Evolutionary conservation across 2,888 invertebrate genomes (phyloP), one percentile per base, ranked within the genome.

Genomic region (Thelaira solivaga): DNA sequence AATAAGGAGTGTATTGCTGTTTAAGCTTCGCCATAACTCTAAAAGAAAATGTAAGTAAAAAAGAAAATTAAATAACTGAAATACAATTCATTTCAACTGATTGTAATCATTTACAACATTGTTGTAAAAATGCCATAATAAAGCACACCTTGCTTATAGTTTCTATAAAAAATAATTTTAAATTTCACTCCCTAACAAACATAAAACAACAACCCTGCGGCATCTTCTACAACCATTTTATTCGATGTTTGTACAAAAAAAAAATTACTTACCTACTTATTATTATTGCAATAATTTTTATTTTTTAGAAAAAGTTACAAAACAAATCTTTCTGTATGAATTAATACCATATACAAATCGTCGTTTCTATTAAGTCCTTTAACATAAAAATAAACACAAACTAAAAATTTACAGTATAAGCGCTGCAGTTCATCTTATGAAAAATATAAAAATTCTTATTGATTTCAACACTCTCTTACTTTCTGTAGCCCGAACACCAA

Each of bases 71-170:
- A 26, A 39, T n/a, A 20, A 53, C 29, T 29, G 16, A 55, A 43
- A 24, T 18, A 55, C 29, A 39, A 59, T 59, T 39, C 36, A 22
- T 43, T 29, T 11, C 5, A 36, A n/a, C 18, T 36, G 64, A 76
- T 76, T 51, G 24, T 16, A 39, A 69, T 69, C 57, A 51, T 55
- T 68, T 59, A 64, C 69, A 76, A 76, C 69, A 71, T 76, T 76
- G 76, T 76, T 76, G 69, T 51, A 16, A 57, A 31, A 64, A 65
- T 51, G 47, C 22, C 59, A 41, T 13, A 68, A 26, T 22, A 16
- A 59, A 69, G 69, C 69, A 39, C 49, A 69, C 69, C 59, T 61
- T 61, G 2, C 6, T 5, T 26, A 26, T 5, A n/a, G n/a, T n/a
- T n/a, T n/a, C n/a, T n/a, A n/a, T n/a, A n/a, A n/a, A n/a, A n/a